Evolutionary conservation across 2,797 vertebrate genomes (phyloP), one percentile per base, ranked within the genome.

Genomic region (Ataeniobius toweri): DNA sequence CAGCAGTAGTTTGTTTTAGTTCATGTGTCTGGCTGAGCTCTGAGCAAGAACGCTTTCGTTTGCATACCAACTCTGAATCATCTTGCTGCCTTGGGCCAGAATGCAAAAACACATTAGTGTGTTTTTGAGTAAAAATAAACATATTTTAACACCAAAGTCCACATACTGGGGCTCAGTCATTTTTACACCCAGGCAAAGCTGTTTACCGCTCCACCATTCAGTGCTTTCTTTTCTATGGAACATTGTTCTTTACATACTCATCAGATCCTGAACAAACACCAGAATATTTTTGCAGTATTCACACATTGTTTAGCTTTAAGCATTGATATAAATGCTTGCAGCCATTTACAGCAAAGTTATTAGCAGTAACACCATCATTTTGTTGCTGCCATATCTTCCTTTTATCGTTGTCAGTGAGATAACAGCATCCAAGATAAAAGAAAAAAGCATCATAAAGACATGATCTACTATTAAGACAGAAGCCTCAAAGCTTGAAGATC

Each of bases 11-110:
- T 59, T 72, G 51, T 69, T 84, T 75, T 71, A 12, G n/a, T 63
- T 58, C 65, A 51, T 0, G 0, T 65, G 56, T 73, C 86, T 61
- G 46, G 75, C 73, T 78, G 82, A 85, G 83, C 16, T 56, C 80
- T 58, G 67, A 44, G 36, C 77, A 74, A 59, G 73, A 82, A 76
- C 50, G 69, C 14, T 76, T 84, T 61, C 51, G 36, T 61, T 4
- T 72, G 73, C 26, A 65, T 77, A 75, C 81, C 76, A 39, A 22
- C 59, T 81, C 63, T 87, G 85, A 86, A 59, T 84, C 79, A 81
- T 78, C 68, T 39, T 74, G 58, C 78, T 77, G 81, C 76, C 77
- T 75, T 72, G 31, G 59, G 69, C 59, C 81, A 83, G 46, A 78
- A 84, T 13, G 28, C 26, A 74, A 65, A 83, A 61, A 0, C 20